phyloP scores from a whole-genome alignment of 1,140 invertebrate genomes.

The Arctopsyche grandis region DNA sequence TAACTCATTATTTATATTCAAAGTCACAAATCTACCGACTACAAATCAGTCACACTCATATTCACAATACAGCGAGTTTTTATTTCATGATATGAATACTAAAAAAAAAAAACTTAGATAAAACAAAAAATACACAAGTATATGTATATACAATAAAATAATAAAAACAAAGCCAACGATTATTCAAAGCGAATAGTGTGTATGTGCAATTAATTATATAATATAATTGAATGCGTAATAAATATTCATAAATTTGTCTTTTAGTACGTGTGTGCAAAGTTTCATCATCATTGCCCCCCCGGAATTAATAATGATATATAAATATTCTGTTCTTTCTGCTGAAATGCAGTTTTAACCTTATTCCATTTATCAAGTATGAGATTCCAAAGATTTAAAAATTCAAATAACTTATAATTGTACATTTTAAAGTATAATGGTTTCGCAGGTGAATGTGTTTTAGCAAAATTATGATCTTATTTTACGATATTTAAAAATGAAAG shows the following conservation, averaged over 20 bases:
- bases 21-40: slow-evolving; percentile 20
- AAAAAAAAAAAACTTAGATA: not conserved
- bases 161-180: not conserved
- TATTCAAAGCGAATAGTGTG: not conserved
- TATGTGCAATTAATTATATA: not conserved
- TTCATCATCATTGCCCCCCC: no score
- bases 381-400: no score
- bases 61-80: not conserved
- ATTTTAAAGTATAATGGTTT: no score
- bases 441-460: no score
- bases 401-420: no score
- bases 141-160: not conserved
- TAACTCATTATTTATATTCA: not conserved
- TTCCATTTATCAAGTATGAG: no score
- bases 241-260: not conserved
- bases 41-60: slow-evolving; percentile 19
- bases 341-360: no score
- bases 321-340: no score
- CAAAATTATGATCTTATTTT: no score
- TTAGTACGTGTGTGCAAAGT: no score
- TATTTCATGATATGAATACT: not conserved
- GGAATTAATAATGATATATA: no score
- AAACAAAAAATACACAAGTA: not conserved
- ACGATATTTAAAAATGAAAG: no score
- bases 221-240: not conserved